phyloP scores from a whole-genome alignment of 2,888 invertebrate genomes.

The Cordylochernes scorpioides region DNA sequence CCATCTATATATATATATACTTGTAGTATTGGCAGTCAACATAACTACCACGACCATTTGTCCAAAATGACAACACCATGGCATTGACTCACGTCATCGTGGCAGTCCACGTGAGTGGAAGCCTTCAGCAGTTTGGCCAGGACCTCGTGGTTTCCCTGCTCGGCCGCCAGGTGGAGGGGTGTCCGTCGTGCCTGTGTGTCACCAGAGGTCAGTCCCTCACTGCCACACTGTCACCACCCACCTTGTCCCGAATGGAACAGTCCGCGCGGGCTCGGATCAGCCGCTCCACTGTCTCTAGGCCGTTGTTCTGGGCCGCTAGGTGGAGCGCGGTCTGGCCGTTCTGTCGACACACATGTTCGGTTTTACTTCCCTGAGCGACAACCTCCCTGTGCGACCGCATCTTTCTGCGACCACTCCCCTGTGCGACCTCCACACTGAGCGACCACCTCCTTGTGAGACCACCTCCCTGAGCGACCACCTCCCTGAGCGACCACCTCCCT shows the following conservation, averaged over 20 bases:
- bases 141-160: slow-evolving; percentile 35
- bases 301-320: slow-evolving; percentile 44
- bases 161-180: slow-evolving; percentile 41
- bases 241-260: slow-evolving; percentile 40
- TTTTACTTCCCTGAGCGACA: too few relatives aligned
- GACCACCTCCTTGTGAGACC: too few relatives aligned
- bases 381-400: too few relatives aligned
- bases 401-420: too few relatives aligned
- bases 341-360: slow-evolving; percentile 13
- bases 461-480: too few relatives aligned
- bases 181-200: slow-evolving; percentile 31
- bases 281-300: slow-evolving; percentile 34
- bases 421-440: too few relatives aligned
- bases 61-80: too few relatives aligned
- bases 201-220: background rate
- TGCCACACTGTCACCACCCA: slow-evolving; percentile 19
- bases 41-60: too few relatives aligned
- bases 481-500: too few relatives aligned
- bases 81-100: too few relatives aligned
- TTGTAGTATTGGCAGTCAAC: too few relatives aligned
- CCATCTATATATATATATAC: too few relatives aligned
- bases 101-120: slow-evolving; percentile 19
- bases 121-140: slow-evolving; percentile 27
- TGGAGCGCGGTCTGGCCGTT: slow-evolving; percentile 44
- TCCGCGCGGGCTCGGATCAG: slow-evolving; percentile 39